A percentile compares a stretch with the other conserved stretches of the same genome.
These are phyloP conservation scores for Pollimyrus isidori DNA, from an alignment of 2,113 vertebrate genomes.

Conservation along the genomic window DNA sequence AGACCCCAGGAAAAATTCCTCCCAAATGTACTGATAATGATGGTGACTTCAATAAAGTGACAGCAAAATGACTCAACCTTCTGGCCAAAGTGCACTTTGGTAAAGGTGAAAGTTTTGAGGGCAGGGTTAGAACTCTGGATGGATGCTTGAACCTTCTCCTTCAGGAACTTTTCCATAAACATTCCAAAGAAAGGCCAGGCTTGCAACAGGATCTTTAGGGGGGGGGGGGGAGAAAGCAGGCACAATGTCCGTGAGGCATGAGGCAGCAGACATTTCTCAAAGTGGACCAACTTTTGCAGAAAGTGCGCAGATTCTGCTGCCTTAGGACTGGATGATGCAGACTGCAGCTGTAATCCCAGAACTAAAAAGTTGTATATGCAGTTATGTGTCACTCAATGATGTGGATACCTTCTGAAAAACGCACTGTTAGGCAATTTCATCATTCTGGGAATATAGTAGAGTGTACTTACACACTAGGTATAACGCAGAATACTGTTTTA, in stretches of 20 bases:
- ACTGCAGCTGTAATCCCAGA: background rate
- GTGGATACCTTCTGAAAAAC: background rate
- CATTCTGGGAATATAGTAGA: background rate
- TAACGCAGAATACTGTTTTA: background rate
- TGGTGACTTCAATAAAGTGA: background rate
- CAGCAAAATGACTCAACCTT: conserved; percentile 54
- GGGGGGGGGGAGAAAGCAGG: background rate
- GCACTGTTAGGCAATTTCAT: background rate
- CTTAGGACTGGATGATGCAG: background rate
- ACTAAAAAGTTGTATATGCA: background rate
- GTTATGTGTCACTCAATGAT: background rate
- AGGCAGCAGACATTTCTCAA: background rate
- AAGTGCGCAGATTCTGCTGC: background rate
- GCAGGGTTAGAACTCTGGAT: conserved; percentile 69
- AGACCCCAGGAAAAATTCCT: background rate
- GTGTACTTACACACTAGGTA: background rate
- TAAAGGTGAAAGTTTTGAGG: conserved; percentile 81
- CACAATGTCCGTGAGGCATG: background rate
- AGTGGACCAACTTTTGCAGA: background rate
- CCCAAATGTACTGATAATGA: background rate
- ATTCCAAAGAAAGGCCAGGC: conserved; percentile 89
- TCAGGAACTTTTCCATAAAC: conserved; percentile 84
- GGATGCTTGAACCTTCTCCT: conserved; percentile 70
- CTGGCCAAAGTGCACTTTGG: conserved; percentile 84
- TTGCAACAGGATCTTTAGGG: conserved; percentile 73